Evolutionary conservation across 2,888 invertebrate species (phyloP).

Genomic region (Trachelus tabidus): DNA sequence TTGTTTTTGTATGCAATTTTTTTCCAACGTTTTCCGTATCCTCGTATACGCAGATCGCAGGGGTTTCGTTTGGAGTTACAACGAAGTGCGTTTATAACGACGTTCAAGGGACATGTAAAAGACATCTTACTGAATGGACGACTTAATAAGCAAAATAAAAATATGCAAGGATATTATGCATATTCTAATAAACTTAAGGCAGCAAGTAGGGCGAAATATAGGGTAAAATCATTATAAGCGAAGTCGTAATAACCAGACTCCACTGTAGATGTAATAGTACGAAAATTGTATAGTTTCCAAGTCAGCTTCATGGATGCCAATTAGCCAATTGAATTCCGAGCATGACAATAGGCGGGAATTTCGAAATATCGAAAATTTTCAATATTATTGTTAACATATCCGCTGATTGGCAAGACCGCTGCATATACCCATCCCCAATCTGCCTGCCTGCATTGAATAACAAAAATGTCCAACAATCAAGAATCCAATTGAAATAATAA

Average conservation of each 20-base stretch:
- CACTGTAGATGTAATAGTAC: background rate
- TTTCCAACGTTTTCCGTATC: background rate
- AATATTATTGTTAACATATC: background rate
- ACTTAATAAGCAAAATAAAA: too few species aligned
- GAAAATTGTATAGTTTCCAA: background rate
- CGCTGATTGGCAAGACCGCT: background rate
- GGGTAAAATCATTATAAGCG: too few species aligned
- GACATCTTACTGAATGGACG: too few species aligned
- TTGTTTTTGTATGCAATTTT: background rate
- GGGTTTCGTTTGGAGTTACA: too few species aligned
- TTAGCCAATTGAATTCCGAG: background rate
- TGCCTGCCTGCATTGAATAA: background rate
- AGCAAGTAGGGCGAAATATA: too few species aligned
- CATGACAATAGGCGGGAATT: background rate
- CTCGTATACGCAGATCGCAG: too few species aligned
- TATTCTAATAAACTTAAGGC: too few species aligned
- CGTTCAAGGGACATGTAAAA: too few species aligned
- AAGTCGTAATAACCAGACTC: too few species aligned
- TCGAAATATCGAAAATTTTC: background rate
- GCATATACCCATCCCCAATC: background rate
- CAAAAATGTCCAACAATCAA: background rate
- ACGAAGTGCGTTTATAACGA: too few species aligned
- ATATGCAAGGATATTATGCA: too few species aligned
- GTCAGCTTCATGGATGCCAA: background rate
- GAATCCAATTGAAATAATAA: background rate